phyloP scores from a whole-genome alignment of 1,140 invertebrate genomes.

The Drosophila tsacasi region DNA sequence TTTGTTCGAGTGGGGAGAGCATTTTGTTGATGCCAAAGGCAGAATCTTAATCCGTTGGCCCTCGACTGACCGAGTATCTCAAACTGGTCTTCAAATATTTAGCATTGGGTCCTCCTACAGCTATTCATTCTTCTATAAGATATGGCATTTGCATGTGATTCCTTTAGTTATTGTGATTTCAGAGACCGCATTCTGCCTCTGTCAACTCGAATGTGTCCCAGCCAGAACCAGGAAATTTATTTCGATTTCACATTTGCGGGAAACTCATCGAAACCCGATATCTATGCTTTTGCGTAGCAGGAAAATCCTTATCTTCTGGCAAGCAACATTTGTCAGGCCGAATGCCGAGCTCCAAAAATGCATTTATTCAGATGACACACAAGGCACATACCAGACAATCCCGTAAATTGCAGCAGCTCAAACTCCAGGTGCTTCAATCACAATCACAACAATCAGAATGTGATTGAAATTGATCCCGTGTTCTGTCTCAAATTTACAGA shows the following conservation, averaged over 20 bases:
- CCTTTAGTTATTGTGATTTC: conserved; percentile 16
- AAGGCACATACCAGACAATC: conserved; percentile 25
- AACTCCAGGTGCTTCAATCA: conserved; percentile 4
- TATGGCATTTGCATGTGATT: conserved; percentile 47
- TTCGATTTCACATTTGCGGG: conserved; percentile 29
- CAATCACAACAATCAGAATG: conserved; percentile 24
- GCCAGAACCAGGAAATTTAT: conserved; percentile 27
- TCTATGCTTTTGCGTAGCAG: not conserved
- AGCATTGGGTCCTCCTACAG: not conserved
- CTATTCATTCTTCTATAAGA: conserved; percentile 9
- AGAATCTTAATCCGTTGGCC: not conserved
- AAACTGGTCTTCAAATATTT: conserved; percentile 26
- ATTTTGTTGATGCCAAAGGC: conserved; percentile 14
- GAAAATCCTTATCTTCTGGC: conserved; percentile 9
- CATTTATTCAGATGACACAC: conserved; percentile 31
- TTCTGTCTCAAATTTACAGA: conserved; percentile 12
- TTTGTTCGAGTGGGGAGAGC: conserved; percentile 8
- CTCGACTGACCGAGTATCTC: conserved; percentile 1
- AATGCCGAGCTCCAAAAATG: conserved; percentile 15
- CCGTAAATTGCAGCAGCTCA: conserved; percentile 22
- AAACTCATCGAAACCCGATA: conserved; percentile 32
- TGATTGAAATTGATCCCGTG: conserved; percentile 22
- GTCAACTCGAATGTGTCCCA: conserved; percentile 28
- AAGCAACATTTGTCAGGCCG: conserved; percentile 36
- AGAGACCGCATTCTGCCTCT: conserved; percentile 8